phyloP scores from a whole-genome alignment of 2,113 vertebrate species.

The Oncorhynchus mykiss region DNA sequence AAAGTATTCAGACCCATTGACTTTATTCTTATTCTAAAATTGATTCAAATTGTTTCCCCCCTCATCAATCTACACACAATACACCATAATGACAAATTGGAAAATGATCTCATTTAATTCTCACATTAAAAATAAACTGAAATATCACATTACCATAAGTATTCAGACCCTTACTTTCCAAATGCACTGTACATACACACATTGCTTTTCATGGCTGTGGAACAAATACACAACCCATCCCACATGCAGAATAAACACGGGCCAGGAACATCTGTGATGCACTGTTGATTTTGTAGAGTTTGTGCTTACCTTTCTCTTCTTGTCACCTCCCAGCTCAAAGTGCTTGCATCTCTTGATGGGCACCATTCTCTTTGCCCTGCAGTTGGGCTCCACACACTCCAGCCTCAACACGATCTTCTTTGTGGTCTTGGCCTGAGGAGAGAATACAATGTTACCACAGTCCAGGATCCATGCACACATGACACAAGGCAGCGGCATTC shows the following conservation, averaged over 20 bases:
- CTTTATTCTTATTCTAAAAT: too few species aligned
- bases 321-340: conserved; percentile 97
- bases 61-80: too few species aligned
- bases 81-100: too few species aligned
- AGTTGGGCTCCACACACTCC: conserved; percentile 96
- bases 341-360: conserved; percentile 98
- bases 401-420: conserved; percentile 97
- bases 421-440: conserved; percentile 90
- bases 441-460: background rate
- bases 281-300: too few species aligned
- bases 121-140: too few species aligned
- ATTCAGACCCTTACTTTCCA: too few species aligned
- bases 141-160: too few species aligned
- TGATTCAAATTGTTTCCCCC: too few species aligned
- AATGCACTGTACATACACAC: too few species aligned
- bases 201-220: background rate
- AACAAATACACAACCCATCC: background rate
- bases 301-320: conserved; percentile 94
- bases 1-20: too few species aligned
- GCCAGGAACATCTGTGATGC: background rate
- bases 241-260: background rate
- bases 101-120: too few species aligned
- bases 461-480: background rate
- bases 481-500: background rate
- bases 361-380: conserved; percentile 96